Evolutionary conservation across 1,140 invertebrate genomes (phyloP).

Genomic region (Ceratina calcarata): DNA sequence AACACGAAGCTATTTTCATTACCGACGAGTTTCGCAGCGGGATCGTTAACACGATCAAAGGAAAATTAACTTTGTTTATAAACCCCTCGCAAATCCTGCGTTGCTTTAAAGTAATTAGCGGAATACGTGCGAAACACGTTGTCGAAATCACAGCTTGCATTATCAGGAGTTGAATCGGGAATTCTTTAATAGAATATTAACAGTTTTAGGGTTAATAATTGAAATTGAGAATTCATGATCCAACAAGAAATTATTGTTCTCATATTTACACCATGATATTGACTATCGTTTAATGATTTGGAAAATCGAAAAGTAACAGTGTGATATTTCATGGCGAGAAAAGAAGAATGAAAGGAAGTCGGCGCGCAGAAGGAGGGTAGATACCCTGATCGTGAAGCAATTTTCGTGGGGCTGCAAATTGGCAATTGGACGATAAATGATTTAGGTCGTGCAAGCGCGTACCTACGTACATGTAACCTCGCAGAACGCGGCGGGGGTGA

Average conservation of each 20-base stretch:
- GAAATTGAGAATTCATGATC: no score
- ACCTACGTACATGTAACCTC: constrained; percentile 32
- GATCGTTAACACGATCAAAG: constrained; percentile 51
- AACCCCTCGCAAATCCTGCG: neutral
- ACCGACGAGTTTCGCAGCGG: constrained; percentile 10
- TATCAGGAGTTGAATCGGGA: no score
- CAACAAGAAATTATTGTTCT: no score
- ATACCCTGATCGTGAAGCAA: constrained; percentile 46
- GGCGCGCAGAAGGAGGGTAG: constrained; percentile 38
- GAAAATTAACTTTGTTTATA: constrained; percentile 45
- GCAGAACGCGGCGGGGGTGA: constrained; percentile 31
- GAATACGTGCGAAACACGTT: constrained; percentile 22
- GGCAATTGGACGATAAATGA: constrained; percentile 67
- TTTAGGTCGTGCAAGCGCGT: constrained; percentile 53
- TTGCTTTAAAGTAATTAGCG: constrained; percentile 39
- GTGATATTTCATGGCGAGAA: neutral
- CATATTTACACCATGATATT: neutral
- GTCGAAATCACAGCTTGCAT: neutral
- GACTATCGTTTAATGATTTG: neutral
- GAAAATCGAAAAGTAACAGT: no score
- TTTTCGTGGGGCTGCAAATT: constrained; percentile 66
- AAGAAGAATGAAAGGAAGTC: constrained; percentile 28
- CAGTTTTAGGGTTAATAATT: no score
- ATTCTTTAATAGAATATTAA: no score
- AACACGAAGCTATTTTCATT: constrained; percentile 45